These are phyloP conservation scores for Crotalus adamanteus DNA, from an alignment of 2,797 vertebrate genomes.

Conservation along the genomic window DNA sequence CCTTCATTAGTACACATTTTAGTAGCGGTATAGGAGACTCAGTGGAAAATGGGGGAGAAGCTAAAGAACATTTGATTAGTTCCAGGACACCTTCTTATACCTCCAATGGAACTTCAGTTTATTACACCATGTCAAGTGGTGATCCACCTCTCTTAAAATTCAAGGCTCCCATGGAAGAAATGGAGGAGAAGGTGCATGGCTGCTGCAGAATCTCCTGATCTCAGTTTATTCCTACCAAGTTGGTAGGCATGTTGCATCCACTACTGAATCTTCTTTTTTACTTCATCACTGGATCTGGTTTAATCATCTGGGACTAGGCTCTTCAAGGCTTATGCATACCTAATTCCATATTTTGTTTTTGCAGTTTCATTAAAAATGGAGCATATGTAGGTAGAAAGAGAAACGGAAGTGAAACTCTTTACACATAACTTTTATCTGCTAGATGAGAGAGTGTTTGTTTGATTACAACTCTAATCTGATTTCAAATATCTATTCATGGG, in stretches of 20 bases:
- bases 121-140: slow-evolving; percentile 91
- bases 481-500: slow-evolving; percentile 38
- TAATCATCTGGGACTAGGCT: slow-evolving; percentile 41
- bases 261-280: slow-evolving; percentile 1
- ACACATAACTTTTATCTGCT: background rate
- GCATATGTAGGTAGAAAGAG: slow-evolving; percentile 38
- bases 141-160: slow-evolving; percentile 92
- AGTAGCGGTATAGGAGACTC: slow-evolving; percentile 73
- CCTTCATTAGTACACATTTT: slow-evolving; percentile 87
- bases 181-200: slow-evolving; percentile 81
- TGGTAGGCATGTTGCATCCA: slow-evolving; percentile 50
- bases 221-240: background rate
- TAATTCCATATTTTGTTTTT: slow-evolving; percentile 47
- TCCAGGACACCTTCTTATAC: slow-evolving; percentile 89
- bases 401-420: background rate
- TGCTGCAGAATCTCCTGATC: slow-evolving; percentile 93
- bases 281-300: slow-evolving; percentile 30
- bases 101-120: slow-evolving; percentile 88
- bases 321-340: slow-evolving; percentile 25
- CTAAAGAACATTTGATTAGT: slow-evolving; percentile 79
- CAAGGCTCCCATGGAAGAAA: slow-evolving; percentile 92
- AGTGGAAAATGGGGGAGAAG: slow-evolving; percentile 71
- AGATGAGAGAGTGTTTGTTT: slow-evolving; percentile 35
- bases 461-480: slow-evolving; percentile 42
- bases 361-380: slow-evolving; percentile 41